phyloP scores from a whole-genome alignment of 2,888 invertebrate genomes.

The Chydorus sphaericus region DNA sequence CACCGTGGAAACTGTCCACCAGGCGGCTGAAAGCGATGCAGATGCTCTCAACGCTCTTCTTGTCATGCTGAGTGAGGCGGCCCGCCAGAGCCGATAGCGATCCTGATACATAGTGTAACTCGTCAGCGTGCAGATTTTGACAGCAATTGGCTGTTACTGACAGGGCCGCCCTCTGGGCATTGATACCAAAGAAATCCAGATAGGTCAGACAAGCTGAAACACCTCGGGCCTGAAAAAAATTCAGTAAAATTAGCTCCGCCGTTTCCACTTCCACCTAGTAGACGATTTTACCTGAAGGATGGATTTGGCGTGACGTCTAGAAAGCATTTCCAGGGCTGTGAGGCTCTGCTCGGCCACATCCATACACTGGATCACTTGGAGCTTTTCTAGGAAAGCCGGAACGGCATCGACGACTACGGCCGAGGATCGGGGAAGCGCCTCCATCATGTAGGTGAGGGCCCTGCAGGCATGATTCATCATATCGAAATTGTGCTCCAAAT shows the following conservation, averaged over 20 bases:
- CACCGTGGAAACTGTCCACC: slow-evolving; percentile 90
- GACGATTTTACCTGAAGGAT: slow-evolving; percentile 61
- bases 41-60: slow-evolving; percentile 94
- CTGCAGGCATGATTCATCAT: slow-evolving; percentile 99
- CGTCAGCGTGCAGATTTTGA: slow-evolving; percentile 79
- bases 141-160: slow-evolving; percentile 97
- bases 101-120: slow-evolving; percentile 82
- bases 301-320: slow-evolving; percentile 87
- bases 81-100: slow-evolving; percentile 71
- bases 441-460: slow-evolving; percentile 97
- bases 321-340: slow-evolving; percentile 92
- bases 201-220: slow-evolving; percentile 92
- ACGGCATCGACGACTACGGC: slow-evolving; percentile 93
- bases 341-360: slow-evolving; percentile 98
- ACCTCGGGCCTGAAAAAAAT: slow-evolving; percentile 59
- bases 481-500: slow-evolving; percentile 97
- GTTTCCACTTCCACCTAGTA: background rate
- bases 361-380: slow-evolving; percentile 97
- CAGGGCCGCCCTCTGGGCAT: slow-evolving; percentile 89
- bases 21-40: slow-evolving; percentile 91
- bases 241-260: slow-evolving; percentile 1
- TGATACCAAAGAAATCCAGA: slow-evolving; percentile 96
- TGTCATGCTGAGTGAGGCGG: slow-evolving; percentile 52
- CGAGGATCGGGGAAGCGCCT: slow-evolving; percentile 90
- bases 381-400: slow-evolving; percentile 89